Evolutionary conservation across 64 coral and sea anemone genomes (phyloP).

Genomic region (Montipora cactus): DNA sequence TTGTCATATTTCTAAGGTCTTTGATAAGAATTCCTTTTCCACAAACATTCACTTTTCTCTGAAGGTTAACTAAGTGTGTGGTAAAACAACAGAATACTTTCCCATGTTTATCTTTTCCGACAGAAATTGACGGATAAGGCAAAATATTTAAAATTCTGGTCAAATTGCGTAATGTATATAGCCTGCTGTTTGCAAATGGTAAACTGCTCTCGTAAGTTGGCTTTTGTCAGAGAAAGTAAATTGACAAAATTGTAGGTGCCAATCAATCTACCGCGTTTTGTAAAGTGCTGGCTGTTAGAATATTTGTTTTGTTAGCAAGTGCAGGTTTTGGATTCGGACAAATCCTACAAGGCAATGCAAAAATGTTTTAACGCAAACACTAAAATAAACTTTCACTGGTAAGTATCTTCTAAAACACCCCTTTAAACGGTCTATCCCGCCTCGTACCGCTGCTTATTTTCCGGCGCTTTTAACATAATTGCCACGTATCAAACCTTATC

Average conservation of each 20-base stretch:
- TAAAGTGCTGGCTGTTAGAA: background rate
- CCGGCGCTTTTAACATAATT: slow-evolving; percentile 18
- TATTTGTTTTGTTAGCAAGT: slow-evolving; percentile 30
- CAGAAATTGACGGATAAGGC: slow-evolving; percentile 30
- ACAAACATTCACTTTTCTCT: background rate
- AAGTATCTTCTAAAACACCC: background rate
- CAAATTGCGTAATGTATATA: background rate
- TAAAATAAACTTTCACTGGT: background rate
- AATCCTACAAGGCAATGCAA: background rate
- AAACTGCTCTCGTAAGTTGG: background rate
- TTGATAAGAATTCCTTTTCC: background rate
- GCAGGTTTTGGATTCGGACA: background rate
- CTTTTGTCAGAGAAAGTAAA: background rate
- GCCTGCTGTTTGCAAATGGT: slow-evolving; percentile 38
- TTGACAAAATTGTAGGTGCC: slow-evolving; percentile 8
- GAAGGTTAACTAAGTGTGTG: slow-evolving; percentile 13
- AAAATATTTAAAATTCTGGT: background rate
- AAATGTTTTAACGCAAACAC: background rate
- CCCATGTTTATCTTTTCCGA: slow-evolving; percentile 66
- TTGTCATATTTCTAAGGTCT: slow-evolving; percentile 19
- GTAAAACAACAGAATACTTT: slow-evolving; percentile 48
- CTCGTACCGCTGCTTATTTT: background rate
- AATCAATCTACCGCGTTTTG: background rate
- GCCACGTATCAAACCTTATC: slow-evolving; percentile 51
- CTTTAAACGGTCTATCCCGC: background rate